Evolutionary conservation across 2,113 vertebrate genomes (phyloP).

Genomic region (Meles meles): DNA sequence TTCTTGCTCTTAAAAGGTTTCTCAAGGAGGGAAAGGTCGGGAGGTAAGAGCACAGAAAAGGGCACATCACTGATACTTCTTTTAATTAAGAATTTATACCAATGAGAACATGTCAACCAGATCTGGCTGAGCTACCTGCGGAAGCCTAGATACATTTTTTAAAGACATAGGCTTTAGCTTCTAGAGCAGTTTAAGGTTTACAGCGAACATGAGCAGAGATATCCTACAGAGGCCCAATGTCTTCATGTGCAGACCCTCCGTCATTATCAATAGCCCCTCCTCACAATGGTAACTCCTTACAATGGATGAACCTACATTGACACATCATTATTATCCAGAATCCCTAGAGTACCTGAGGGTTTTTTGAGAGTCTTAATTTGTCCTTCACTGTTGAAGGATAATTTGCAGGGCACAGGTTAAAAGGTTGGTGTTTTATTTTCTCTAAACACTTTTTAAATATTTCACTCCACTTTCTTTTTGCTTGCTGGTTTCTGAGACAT

Average conservation of each 20-base stretch:
- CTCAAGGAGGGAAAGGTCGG: background rate
- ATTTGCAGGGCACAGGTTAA: background rate
- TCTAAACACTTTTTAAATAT: background rate
- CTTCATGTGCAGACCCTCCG: background rate
- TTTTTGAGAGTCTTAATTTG: background rate
- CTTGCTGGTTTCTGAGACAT: background rate
- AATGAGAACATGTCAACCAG: background rate
- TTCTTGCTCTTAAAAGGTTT: background rate
- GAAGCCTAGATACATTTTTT: background rate
- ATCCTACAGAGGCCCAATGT: background rate
- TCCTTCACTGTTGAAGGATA: background rate
- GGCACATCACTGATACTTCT: background rate
- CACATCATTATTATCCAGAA: background rate
- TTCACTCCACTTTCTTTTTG: background rate
- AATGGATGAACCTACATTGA: background rate
- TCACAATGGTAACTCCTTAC: background rate
- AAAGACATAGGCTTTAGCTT: background rate
- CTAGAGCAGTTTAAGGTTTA: background rate
- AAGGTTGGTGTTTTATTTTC: background rate
- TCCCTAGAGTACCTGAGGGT: background rate
- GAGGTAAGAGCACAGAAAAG: background rate
- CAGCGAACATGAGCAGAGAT: background rate
- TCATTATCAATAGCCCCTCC: background rate
- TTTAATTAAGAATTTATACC: background rate
- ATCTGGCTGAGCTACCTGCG: background rate